Base-by-base conservation (phyloP, 2,113 vertebrate genomes). In the Microtus pennsylvanicus region DNA sequence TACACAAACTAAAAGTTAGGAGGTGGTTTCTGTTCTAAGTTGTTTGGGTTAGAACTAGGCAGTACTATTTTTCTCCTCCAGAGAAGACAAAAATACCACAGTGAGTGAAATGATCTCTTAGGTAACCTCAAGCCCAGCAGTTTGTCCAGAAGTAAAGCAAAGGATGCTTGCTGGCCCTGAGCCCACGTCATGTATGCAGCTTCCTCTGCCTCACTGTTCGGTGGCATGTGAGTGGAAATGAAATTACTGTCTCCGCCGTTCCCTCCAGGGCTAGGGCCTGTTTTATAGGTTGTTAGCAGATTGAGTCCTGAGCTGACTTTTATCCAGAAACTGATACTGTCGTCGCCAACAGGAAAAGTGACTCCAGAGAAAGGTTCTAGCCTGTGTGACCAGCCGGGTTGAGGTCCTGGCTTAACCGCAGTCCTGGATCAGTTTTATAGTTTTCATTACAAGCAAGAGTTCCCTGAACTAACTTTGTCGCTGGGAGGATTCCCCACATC, bases 131-230 rank as follows among this genome's bases (percentile, higher is more conserved):
- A 69, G 80, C 89, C 88, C 83, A 87, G 91, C 85, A 47, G 69
- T 94, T 74, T 92, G 90, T 92, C 33, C 28, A 61, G 94, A 80
- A 90, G 47, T 69, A 81, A 76, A 97, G 91, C 83, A 22, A n/a
- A n/a, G 42, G 22, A 33, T 52, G 55, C 74, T 78, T 45, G 55
- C 69, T 78, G 72, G 88, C 86, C 7, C 45, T 9, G 45, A 86
- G 92, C 89, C 82, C 35, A 12, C 19, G 33, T 12, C 55, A 35
- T 28, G 24, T 4, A 11, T 21, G n/a, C 24, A 3, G 69, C 75
- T 17, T 45, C 50, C 24, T 1, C 35, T 11, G 1, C 4, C 8
- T 28, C 21, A 0, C 42, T 35, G 42, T 61, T 55, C 33, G 12
- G 0, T 24, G 26, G 19, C n/a, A 0, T 3, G 7, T 52, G 0